Percentiles rank a stretch among this genome's conserved stretches.
Conservation (phyloP, 2,113 vertebrate genomes). For the Alces alces region DNA sequence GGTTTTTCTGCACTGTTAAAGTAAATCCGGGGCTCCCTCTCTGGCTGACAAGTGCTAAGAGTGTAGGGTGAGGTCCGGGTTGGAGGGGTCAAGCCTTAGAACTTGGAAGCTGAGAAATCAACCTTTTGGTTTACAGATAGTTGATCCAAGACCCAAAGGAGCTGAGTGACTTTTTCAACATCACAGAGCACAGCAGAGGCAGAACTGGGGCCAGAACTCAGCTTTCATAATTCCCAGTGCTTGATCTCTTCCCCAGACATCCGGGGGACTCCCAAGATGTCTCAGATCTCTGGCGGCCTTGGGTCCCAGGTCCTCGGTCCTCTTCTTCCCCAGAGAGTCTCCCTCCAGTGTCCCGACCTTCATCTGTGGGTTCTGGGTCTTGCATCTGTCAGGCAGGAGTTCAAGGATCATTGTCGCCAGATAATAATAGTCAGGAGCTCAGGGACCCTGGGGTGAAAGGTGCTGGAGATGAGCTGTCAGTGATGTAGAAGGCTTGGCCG, state of each 20-base stretch:
- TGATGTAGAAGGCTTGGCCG: slow-evolving; percentile 16
- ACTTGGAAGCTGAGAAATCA: neutral
- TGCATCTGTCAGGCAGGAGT: slow-evolving; percentile 3
- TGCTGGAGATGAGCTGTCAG: slow-evolving; percentile 38
- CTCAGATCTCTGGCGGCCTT: neutral
- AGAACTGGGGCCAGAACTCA: neutral
- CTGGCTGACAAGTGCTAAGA: neutral
- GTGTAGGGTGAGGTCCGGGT: neutral
- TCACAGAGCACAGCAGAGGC: neutral
- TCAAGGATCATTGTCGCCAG: slow-evolving; percentile 39
- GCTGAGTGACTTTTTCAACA: neutral
- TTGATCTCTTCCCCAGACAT: neutral
- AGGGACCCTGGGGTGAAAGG: slow-evolving; percentile 1
- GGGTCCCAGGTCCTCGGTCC: neutral
- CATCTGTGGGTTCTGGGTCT: neutral
- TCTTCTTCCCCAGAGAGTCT: neutral
- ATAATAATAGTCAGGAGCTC: slow-evolving; percentile 49
- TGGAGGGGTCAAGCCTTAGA: neutral
- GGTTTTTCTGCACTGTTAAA: neutral
- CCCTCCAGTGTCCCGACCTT: neutral
- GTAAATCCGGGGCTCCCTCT: neutral
- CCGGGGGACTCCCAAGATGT: neutral
- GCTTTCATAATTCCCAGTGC: neutral
- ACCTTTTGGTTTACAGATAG: neutral
- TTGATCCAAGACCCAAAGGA: neutral